Conservation (phyloP, 2,888 invertebrate genomes). For the Tipula vernalis region DNA sequence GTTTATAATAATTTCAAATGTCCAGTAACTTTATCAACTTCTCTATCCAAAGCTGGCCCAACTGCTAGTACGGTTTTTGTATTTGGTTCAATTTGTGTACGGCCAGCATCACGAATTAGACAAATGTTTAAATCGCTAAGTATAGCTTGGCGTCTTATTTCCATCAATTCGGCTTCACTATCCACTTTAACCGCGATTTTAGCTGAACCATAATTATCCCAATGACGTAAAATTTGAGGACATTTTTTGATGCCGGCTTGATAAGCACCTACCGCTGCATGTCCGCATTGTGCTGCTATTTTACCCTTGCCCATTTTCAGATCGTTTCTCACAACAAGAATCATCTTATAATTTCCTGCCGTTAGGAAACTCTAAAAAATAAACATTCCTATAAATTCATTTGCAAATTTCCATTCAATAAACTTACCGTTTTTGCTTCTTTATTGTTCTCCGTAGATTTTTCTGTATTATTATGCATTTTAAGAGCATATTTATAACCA, state of each 20-base stretch:
- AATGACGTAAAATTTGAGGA: slow-evolving; percentile 43
- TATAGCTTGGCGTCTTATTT: slow-evolving; percentile 56
- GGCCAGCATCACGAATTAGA: slow-evolving; percentile 79
- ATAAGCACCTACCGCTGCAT: slow-evolving; percentile 82
- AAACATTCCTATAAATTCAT: background rate
- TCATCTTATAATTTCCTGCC: slow-evolving; percentile 59
- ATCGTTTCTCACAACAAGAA: slow-evolving; percentile 77
- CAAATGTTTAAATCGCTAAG: slow-evolving; percentile 56
- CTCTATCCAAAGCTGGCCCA: slow-evolving; percentile 72
- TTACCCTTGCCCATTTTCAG: slow-evolving; percentile 93
- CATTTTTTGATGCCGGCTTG: slow-evolving; percentile 51
- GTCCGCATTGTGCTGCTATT: slow-evolving; percentile 87
- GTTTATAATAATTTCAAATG: slow-evolving; percentile 71
- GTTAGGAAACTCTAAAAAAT: slow-evolving; percentile 19
- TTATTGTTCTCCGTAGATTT: background rate
- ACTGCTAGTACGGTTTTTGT: slow-evolving; percentile 82
- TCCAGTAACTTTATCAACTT: slow-evolving; percentile 73
- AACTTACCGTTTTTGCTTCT: background rate
- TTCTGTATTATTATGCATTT: slow-evolving; percentile 20
- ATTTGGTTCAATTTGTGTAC: slow-evolving; percentile 83
- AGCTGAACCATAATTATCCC: slow-evolving; percentile 63
- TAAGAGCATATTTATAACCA: slow-evolving; percentile 32
- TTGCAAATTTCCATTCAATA: background rate
- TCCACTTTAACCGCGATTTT: slow-evolving; percentile 80
- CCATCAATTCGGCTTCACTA: slow-evolving; percentile 56